Evolutionary conservation across 2,797 vertebrate genomes (phyloP), one percentile per base, ranked within the genome.

Genomic region (Crypturellus tataupa): DNA sequence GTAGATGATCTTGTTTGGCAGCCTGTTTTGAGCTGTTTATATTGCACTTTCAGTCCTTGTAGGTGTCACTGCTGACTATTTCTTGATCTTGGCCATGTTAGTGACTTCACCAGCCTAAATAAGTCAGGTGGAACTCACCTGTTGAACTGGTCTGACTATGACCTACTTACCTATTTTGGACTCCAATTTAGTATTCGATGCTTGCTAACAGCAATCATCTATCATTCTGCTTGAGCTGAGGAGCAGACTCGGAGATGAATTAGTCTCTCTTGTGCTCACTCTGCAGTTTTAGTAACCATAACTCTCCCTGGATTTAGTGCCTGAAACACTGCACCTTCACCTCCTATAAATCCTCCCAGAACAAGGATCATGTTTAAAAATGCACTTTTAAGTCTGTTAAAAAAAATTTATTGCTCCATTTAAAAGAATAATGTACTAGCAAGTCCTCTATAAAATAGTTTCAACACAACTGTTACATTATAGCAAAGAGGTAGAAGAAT

Each of bases 391-490:
- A 29, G n/a, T 21, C 29, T 7, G 21, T 46, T 25, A 39, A 82
- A 93, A 93, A 63, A 67, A 11, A 4, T 17, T 73, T 70, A 63
- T 51, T 25, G 24, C 49, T 51, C 6, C 24, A 51, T 25, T 51
- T 51, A 39, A 85, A 55, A 87, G 2, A 70, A 12, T 40, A n/a
- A 59, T 94, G 93, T 96, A 95, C 95, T 94, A 64, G 4, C 17
- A 47, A 82, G 7, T 59, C 6, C 13, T 83, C n/a, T 80, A 91
- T 40, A 29, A 70, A 46, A 15, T 9, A 10, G 3, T 62, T 90
- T 85, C 19, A 49, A 31, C 6, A 29, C 2, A 20, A 35, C 10
- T n/a, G 9, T 39, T 37, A 37, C 19, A 9, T 72, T 69, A 25
- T 33, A 46, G 49, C 40, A 20, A n/a, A 44, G 7, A 80, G 29